Conservation (phyloP, 2,113 vertebrate species). For the Cyphotilapia sp. region DNA sequence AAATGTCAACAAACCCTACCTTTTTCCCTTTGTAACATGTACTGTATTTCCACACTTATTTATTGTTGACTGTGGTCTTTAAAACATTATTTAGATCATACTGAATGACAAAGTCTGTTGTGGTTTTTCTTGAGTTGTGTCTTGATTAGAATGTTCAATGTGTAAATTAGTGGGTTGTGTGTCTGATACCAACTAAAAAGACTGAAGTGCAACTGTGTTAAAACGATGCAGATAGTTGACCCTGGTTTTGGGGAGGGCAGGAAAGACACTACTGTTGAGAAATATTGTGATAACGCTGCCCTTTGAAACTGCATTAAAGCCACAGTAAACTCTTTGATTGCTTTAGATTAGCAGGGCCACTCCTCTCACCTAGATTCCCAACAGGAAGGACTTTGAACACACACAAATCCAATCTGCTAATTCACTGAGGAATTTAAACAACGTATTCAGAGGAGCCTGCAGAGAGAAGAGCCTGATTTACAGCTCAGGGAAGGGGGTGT, state of each 20-base stretch:
- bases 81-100: background rate
- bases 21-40: fast-evolving
- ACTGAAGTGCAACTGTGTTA: background rate
- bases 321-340: background rate
- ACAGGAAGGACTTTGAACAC: conserved; percentile 13
- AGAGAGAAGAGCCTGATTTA: background rate
- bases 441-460: background rate
- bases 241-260: background rate
- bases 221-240: background rate
- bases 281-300: background rate
- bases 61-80: background rate
- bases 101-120: background rate
- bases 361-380: background rate
- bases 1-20: background rate
- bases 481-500: background rate
- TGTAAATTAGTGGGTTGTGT: background rate
- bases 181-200: background rate
- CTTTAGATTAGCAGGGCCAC: background rate
- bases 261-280: background rate
- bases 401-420: background rate
- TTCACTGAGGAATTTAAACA: background rate
- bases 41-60: background rate
- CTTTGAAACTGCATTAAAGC: background rate
- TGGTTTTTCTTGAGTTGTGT: background rate
- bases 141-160: background rate